Conservation (phyloP, 2,113 vertebrate genomes). For the Psittacus erithacus region DNA sequence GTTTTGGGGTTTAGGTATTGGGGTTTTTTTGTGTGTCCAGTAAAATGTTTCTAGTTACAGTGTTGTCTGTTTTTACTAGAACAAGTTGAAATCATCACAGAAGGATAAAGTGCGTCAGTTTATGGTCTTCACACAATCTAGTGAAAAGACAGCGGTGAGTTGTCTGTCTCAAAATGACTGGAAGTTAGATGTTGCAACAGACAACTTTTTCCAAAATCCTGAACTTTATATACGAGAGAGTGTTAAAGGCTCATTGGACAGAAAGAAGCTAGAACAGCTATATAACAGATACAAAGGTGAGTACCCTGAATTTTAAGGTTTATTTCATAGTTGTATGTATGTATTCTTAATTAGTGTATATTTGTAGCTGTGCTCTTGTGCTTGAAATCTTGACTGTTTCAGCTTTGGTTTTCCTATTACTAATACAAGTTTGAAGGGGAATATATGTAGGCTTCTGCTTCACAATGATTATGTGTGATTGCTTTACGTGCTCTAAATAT, state of each 20-base stretch:
- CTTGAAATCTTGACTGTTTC: neutral
- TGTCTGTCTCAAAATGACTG: conserved; percentile 98
- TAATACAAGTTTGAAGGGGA: neutral
- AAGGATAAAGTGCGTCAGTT: conserved; percentile 99
- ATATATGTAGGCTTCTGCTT: neutral
- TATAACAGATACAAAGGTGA: conserved; percentile 98
- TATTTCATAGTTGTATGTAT: neutral
- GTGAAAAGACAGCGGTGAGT: conserved; percentile 96
- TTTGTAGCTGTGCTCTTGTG: neutral
- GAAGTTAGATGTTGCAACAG: conserved; percentile 98
- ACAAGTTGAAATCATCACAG: conserved; percentile 99
- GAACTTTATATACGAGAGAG: conserved; percentile 94
- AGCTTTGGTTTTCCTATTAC: neutral
- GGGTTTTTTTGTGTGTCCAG: neutral
- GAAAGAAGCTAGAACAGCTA: conserved; percentile 94
- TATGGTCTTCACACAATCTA: conserved; percentile 98
- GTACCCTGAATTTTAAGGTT: conserved; percentile 17
- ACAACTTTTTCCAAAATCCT: conserved; percentile 98
- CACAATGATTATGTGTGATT: neutral
- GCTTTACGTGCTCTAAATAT: neutral
- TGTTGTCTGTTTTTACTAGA: conserved; percentile 78
- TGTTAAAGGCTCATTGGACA: conserved; percentile 91
- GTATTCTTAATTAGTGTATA: neutral
- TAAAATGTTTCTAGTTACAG: neutral
- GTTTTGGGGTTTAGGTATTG: neutral